Base-by-base conservation (phyloP, 1,140 invertebrate species). In the Bombus sylvicola region DNA sequence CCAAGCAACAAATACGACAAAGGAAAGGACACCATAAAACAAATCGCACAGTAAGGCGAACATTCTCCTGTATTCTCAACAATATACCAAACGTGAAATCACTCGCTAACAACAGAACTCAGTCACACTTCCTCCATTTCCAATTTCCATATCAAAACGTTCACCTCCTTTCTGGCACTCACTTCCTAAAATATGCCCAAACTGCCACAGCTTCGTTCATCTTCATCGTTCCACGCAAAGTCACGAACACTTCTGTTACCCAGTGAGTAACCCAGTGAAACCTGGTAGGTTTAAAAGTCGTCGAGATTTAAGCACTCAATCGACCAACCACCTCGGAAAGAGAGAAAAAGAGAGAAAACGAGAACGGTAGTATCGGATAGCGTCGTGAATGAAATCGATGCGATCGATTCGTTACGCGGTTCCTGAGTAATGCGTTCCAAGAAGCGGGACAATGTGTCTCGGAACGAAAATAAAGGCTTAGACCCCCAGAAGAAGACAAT, bases 401-500 rank as follows among this genome's bases (percentile, higher is more conserved):
- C 68, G 69, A 53, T 72, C 83, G 83, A 84, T 80, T 75, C 59
- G 76, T 62, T 81, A 80, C 64, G 66, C 69, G 66, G 47, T 74
- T 57, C 71, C 18, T 79, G 66, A 66, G 57, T 73, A 71, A 81
- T 71, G 59, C 78, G 57, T 88, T 88, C 75, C 31, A 59, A 69
- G 73, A 75, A 81, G 5, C 57, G 66, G 87, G 66, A 78, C n/a
- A 85, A 81, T 86, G 39, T 71, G 81, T 89, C 79, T 59, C n/a
- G 39, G 34, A 80, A 31, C 64, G 41, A 62, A 80, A 77, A 83
- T 64, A 72, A 86, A 86, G 80, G 76, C 53, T 79, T 69, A 34
- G 25, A n/a, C 59, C 43, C 57, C 22, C 22, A 34, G 41, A 53
- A 64, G 31, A 75, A 76, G n/a, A 89, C 76, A 83, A 89, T 89